phyloP scores from a whole-genome alignment of 2,797 vertebrate genomes.

The Saxicola maurus region DNA sequence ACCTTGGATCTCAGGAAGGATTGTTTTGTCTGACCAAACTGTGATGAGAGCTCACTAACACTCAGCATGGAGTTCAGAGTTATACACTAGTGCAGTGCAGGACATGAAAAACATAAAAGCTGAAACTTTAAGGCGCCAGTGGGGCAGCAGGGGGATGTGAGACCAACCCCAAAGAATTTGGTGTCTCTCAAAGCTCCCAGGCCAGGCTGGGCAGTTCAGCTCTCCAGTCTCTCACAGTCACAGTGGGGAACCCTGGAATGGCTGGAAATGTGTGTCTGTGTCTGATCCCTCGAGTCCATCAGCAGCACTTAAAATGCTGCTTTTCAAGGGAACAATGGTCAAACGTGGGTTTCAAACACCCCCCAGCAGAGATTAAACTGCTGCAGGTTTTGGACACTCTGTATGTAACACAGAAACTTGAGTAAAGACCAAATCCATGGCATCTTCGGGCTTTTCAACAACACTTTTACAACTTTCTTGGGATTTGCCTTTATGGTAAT shows the following conservation, averaged over 20 bases:
- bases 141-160: not conserved
- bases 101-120: accelerated
- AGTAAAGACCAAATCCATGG: not conserved
- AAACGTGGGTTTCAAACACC: not conserved
- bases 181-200: not conserved
- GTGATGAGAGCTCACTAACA: not conserved
- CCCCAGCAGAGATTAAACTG: not conserved
- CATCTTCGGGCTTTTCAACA: accelerated
- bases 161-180: not conserved
- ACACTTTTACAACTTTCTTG: not conserved
- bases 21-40: not conserved
- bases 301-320: conserved; percentile 10
- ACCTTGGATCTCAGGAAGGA: not conserved
- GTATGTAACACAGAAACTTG: not conserved
- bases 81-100: not conserved
- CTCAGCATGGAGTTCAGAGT: not conserved
- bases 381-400: not conserved
- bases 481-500: not conserved
- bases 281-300: conserved; percentile 46
- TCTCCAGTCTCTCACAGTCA: not conserved
- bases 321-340: not conserved
- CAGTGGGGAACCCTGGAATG: conserved; percentile 12
- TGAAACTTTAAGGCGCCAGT: not conserved
- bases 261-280: conserved; percentile 7
- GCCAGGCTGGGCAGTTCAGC: conserved; percentile 20